Conservation (phyloP, 1,140 invertebrate genomes). For the Stenopsyche tienmushanensis region DNA sequence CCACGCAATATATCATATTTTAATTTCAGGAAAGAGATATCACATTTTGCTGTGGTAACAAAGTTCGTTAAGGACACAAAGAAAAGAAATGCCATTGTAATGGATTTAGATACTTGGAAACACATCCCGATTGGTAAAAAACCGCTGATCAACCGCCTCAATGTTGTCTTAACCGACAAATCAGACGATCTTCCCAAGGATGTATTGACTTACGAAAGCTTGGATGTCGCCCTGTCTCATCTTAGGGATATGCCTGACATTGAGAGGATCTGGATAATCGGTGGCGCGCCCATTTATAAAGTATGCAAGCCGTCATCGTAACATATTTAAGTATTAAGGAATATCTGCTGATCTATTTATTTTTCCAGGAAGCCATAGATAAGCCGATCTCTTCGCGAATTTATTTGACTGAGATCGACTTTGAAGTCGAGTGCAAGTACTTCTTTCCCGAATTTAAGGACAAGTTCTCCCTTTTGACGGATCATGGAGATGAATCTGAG, state of each 20-base stretch:
- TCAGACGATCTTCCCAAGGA: not conserved
- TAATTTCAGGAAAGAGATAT: not conserved
- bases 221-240: not conserved
- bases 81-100: not conserved
- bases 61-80: not conserved
- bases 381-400: conserved; percentile 71
- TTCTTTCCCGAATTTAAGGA: conserved; percentile 78
- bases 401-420: conserved; percentile 84
- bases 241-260: not conserved
- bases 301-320: too few species aligned
- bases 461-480: conserved; percentile 57
- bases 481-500: conserved; percentile 54
- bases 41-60: not conserved
- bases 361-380: conserved; percentile 68
- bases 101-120: not conserved
- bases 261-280: not conserved
- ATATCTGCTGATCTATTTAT: too few species aligned
- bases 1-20: not conserved
- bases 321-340: too few species aligned
- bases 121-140: not conserved
- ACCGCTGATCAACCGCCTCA: not conserved
- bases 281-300: not conserved
- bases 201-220: not conserved
- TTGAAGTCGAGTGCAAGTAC: conserved; percentile 81
- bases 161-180: not conserved